phyloP scores from a whole-genome alignment of 2,888 invertebrate species.

The Agonopterix subpropinquella region DNA sequence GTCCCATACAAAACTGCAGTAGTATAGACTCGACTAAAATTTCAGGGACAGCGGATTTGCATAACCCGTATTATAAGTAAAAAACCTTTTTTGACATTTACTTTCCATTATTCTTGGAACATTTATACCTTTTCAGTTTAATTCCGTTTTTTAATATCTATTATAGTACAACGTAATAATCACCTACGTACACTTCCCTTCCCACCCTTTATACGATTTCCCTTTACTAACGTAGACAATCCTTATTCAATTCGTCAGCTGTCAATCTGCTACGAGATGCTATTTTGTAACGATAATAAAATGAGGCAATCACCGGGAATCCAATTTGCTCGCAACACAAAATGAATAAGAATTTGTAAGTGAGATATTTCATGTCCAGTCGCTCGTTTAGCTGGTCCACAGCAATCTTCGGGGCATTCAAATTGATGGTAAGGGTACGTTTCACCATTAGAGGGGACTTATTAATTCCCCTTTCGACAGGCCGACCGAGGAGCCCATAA shows the following conservation, averaged over 20 bases:
- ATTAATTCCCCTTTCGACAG: constrained; percentile 76
- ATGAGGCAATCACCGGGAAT: constrained; percentile 41
- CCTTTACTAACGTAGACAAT: constrained; percentile 3
- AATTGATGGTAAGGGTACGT: constrained; percentile 74
- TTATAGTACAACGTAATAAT: no score
- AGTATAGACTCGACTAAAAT: no score
- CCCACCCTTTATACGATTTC: no score
- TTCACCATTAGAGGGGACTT: constrained; percentile 75
- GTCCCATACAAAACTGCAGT: no score
- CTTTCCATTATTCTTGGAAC: no score
- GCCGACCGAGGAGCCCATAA: constrained; percentile 73
- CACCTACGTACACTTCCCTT: no score
- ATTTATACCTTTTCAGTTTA: no score
- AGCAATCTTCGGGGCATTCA: constrained; percentile 69
- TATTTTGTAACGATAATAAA: constrained; percentile 37
- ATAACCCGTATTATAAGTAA: no score
- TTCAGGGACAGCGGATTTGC: no score
- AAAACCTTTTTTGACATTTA: no score
- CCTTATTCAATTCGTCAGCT: constrained; percentile 17
- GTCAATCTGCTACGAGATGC: constrained; percentile 13
- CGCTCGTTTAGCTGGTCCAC: constrained; percentile 50
- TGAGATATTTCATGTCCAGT: constrained; percentile 59
- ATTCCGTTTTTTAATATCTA: no score
- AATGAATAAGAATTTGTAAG: constrained; percentile 59
- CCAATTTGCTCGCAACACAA: constrained; percentile 52